Conservation (phyloP, 2,113 vertebrate genomes). For the Diadophis punctatus region DNA sequence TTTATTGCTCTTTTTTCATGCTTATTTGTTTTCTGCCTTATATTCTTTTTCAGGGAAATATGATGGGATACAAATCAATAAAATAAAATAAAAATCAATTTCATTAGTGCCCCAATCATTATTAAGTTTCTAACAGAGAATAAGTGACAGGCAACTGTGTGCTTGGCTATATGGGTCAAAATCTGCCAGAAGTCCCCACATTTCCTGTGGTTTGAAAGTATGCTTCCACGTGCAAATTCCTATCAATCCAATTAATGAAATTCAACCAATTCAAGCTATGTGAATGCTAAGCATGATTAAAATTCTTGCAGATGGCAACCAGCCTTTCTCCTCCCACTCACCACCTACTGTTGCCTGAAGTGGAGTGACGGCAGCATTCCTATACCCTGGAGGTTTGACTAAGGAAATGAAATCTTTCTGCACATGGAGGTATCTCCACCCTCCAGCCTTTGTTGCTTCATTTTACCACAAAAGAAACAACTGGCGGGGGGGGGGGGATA, state of each 20-base stretch:
- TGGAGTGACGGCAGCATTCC: slow-evolving; percentile 40
- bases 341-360: slow-evolving; percentile 41
- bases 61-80: background rate
- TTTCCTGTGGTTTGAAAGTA: background rate
- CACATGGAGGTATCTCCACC: background rate
- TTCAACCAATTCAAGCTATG: slow-evolving; percentile 23
- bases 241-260: slow-evolving; percentile 21
- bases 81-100: background rate
- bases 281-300: slow-evolving; percentile 35
- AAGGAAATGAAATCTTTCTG: background rate
- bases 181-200: background rate
- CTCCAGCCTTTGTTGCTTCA: background rate
- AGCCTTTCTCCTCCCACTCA: slow-evolving; percentile 39
- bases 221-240: background rate
- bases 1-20: background rate
- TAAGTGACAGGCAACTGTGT: background rate
- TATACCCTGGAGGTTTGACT: background rate
- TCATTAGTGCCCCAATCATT: background rate
- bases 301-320: slow-evolving; percentile 41
- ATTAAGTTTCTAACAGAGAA: background rate
- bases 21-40: background rate
- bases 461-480: background rate
- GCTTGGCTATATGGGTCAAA: background rate
- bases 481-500: background rate
- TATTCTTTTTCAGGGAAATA: background rate